Evolutionary conservation across 2,113 vertebrate genomes (phyloP).

Genomic region (Cepphus grylle): DNA sequence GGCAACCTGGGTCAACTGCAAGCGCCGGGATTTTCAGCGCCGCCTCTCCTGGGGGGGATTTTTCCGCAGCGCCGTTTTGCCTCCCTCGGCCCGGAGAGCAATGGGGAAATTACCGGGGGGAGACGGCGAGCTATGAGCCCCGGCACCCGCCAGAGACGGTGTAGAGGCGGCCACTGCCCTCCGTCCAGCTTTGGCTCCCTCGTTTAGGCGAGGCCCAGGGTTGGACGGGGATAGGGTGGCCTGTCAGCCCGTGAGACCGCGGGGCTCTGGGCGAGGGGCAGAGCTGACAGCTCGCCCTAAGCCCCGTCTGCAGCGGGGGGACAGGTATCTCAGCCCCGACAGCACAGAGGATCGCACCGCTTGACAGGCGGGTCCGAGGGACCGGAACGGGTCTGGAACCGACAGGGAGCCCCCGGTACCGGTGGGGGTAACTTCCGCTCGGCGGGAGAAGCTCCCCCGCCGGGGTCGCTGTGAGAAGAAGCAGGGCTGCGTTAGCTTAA

Average conservation of each 20-base stretch:
- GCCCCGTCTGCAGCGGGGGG: neutral
- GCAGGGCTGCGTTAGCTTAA: too few relatives aligned
- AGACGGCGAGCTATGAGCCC: neutral
- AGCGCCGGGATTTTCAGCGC: neutral
- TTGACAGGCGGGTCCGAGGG: neutral
- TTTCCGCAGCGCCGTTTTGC: neutral
- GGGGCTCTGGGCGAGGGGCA: neutral
- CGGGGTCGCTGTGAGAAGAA: neutral
- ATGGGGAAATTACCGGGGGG: accelerated
- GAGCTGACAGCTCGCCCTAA: neutral
- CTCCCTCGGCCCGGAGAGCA: neutral
- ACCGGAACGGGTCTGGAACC: neutral
- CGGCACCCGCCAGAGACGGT: too few relatives aligned
- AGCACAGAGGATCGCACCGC: neutral
- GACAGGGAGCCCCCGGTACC: neutral
- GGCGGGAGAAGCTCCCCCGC: accelerated
- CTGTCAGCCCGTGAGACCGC: neutral
- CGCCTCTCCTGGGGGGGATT: neutral
- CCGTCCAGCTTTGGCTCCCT: neutral
- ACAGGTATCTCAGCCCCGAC: neutral
- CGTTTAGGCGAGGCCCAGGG: neutral
- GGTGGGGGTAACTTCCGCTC: neutral
- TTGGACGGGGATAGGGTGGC: neutral
- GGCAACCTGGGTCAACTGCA: neutral
- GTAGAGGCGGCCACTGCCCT: neutral